Conservation (phyloP, 2,113 vertebrate genomes). For the Mesoclemmys tuberculata region DNA sequence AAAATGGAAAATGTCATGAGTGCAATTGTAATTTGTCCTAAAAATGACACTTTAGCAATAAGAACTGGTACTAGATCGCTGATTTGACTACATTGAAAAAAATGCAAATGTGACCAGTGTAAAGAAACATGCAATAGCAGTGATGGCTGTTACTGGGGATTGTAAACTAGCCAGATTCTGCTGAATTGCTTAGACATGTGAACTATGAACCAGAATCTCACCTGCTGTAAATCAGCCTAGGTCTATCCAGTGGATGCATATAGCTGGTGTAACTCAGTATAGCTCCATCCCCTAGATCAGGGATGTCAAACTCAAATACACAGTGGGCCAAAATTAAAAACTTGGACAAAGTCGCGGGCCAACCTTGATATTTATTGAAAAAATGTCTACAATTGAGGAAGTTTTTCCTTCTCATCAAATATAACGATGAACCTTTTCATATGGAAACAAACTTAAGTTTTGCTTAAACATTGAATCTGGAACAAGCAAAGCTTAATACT, state of each 20-base stretch:
- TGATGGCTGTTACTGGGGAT: background rate
- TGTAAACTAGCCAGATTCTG: rapidly evolving
- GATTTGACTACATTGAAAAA: background rate
- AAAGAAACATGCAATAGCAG: background rate
- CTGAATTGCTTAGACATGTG: background rate
- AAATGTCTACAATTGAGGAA: too few species aligned
- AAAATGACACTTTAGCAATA: background rate
- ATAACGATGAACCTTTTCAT: too few species aligned
- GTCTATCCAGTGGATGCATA: background rate
- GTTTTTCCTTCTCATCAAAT: too few species aligned
- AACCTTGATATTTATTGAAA: too few species aligned
- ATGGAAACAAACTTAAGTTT: too few species aligned
- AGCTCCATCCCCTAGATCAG: background rate
- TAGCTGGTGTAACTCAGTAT: background rate
- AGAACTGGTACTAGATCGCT: background rate
- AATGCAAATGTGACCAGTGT: background rate
- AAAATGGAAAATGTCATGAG: background rate
- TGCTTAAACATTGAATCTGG: too few species aligned
- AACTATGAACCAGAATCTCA: background rate
- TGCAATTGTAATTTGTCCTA: background rate
- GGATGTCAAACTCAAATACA: too few species aligned
- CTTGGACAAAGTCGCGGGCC: too few species aligned
- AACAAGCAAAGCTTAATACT: too few species aligned
- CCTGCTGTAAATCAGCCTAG: background rate
- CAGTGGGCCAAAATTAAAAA: too few species aligned